These are phyloP conservation scores for Cataglyphis rosenhaueri DNA, from an alignment of 2,888 invertebrate genomes.

Conservation along the genomic window DNA sequence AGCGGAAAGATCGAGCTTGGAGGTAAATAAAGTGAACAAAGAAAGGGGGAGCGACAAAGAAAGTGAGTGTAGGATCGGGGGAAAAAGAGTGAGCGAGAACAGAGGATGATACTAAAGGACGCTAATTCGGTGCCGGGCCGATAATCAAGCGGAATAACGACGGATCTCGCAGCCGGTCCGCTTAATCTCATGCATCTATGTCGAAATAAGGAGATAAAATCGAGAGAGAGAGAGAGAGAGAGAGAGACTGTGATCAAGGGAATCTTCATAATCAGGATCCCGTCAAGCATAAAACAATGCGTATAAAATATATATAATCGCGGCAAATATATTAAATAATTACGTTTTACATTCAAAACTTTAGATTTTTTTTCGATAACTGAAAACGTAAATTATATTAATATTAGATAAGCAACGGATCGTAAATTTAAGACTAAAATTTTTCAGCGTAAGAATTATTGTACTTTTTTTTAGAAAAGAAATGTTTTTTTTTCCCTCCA, in stretches of 20 bases:
- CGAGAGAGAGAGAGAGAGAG: neutral
- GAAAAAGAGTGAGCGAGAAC: neutral
- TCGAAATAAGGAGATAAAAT: conserved; percentile 33
- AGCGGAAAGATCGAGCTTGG: conserved; percentile 45
- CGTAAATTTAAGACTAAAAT: neutral
- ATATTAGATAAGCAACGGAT: neutral
- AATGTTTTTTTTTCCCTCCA: neutral
- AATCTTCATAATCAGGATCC: conserved; percentile 38
- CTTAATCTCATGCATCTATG: conserved; percentile 44
- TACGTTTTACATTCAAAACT: neutral
- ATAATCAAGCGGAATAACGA: conserved; percentile 59
- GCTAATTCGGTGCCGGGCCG: conserved; percentile 54
- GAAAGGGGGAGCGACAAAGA: conserved; percentile 43
- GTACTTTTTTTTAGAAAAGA: neutral
- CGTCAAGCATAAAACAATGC: conserved; percentile 28
- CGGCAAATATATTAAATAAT: neutral
- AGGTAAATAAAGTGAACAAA: conserved; percentile 45
- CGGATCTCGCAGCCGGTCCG: conserved; percentile 37
- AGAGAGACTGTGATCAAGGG: neutral
- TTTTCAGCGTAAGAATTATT: neutral
- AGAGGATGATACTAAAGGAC: conserved; percentile 40
- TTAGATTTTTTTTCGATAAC: neutral
- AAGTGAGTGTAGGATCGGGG: neutral
- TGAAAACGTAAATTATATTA: conserved; percentile 14
- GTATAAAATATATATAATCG: conserved; percentile 48